Conservation (phyloP, 2,113 vertebrate species). For the Copsychus sechellarum region DNA sequence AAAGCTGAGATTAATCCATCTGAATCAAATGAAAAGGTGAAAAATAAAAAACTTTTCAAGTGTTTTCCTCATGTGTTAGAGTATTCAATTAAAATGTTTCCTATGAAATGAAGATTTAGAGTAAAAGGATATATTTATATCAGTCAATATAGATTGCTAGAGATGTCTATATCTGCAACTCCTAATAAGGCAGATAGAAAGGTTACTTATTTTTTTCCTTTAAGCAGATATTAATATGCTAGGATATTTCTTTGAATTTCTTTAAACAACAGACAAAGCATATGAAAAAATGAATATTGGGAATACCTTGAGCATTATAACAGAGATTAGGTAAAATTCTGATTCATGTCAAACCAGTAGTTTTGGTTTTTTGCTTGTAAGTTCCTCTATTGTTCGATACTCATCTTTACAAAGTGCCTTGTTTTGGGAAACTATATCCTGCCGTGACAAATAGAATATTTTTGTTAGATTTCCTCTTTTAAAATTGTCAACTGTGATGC, state of each 20-base stretch:
- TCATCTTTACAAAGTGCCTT: neutral
- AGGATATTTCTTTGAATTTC: neutral
- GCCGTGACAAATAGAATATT: constrained; percentile 16
- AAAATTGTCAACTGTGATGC: neutral
- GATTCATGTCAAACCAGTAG: neutral
- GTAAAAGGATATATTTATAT: neutral
- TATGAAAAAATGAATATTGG: neutral
- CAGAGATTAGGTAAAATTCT: neutral
- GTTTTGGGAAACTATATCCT: constrained; percentile 36
- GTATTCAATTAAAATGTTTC: neutral
- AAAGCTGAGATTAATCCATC: neutral
- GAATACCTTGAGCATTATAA: neutral
- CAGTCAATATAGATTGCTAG: neutral
- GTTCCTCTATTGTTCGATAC: neutral
- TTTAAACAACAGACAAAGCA: neutral
- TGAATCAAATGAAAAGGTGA: neutral
- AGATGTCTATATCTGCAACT: neutral
- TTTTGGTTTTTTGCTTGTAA: neutral
- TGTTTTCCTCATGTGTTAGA: neutral
- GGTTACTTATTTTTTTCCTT: neutral
- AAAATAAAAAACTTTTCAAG: neutral
- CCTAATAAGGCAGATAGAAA: neutral
- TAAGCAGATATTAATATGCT: neutral
- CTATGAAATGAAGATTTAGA: neutral
- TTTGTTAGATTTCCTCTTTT: neutral